A percentile compares a stretch with the other conserved stretches of the same genome.
Conservation (phyloP, 2,113 vertebrate genomes). For the Solea senegalensis region DNA sequence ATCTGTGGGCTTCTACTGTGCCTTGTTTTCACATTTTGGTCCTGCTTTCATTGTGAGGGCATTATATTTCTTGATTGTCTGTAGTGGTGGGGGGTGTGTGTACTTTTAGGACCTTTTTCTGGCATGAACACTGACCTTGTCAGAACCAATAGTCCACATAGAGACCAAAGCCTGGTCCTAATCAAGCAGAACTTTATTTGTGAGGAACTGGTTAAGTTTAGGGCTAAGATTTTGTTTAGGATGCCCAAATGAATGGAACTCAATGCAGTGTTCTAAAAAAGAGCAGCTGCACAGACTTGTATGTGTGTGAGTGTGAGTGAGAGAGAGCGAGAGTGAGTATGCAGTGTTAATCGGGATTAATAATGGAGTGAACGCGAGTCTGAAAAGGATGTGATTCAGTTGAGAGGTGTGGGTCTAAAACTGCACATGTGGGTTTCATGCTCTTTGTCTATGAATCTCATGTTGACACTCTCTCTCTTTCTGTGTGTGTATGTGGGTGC, state of each 20-base stretch:
- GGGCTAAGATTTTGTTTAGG: too few relatives aligned
- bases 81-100: conserved; percentile 2
- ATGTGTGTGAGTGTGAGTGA: neutral
- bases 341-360: conserved; percentile 51
- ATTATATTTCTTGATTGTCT: conserved; percentile 2
- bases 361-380: conserved; percentile 56
- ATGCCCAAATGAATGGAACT: too few relatives aligned
- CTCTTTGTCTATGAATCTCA: conserved; percentile 14
- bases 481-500: conserved; percentile 31
- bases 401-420: conserved; percentile 14
- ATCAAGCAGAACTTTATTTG: too few relatives aligned
- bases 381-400: conserved; percentile 31
- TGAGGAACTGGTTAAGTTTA: too few relatives aligned
- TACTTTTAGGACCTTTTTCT: too few relatives aligned
- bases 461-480: neutral
- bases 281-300: neutral
- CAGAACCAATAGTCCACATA: too few relatives aligned
- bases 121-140: too few relatives aligned
- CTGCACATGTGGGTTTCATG: conserved; percentile 2
- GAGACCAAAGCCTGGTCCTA: too few relatives aligned
- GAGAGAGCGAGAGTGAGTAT: neutral
- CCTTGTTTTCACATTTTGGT: conserved; percentile 32
- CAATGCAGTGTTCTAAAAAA: too few relatives aligned
- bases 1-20: conserved; percentile 19
- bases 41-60: conserved; percentile 7